Evolutionary conservation across 37 sponge, comb jelly and placozoan species (phyloP).

Genomic region (Halisarca cf. caerulea): DNA sequence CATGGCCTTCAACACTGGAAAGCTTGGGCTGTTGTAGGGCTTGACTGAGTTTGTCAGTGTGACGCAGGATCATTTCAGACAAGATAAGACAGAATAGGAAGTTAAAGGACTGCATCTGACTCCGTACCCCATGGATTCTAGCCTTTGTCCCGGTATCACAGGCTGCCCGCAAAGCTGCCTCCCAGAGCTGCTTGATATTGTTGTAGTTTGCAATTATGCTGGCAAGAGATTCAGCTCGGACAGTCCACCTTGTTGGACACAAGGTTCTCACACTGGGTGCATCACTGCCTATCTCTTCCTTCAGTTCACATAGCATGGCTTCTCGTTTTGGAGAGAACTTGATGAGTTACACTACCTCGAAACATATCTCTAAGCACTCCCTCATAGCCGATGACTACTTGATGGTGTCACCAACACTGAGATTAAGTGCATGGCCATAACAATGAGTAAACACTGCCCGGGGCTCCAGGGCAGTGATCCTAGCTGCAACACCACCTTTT

Average conservation of each 20-base stretch:
- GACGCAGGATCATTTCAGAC: constrained; percentile 63
- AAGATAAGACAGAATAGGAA: constrained; percentile 59
- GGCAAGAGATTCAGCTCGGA: constrained; percentile 55
- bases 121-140: constrained; percentile 58
- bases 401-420: too few species aligned
- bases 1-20: constrained; percentile 79
- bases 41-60: constrained; percentile 78
- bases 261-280: constrained; percentile 53
- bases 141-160: constrained; percentile 73
- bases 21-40: constrained; percentile 65
- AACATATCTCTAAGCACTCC: constrained; percentile 66
- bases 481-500: constrained; percentile 65
- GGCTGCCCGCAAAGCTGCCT: constrained; percentile 40
- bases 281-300: constrained; percentile 64
- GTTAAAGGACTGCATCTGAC: constrained; percentile 65
- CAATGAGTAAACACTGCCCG: constrained; percentile 77
- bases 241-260: constrained; percentile 78
- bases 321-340: constrained; percentile 71
- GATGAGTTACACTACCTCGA: constrained; percentile 62
- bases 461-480: constrained; percentile 57
- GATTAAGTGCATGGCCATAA: constrained; percentile 80
- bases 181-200: constrained; percentile 57
- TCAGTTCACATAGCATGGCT: constrained; percentile 51
- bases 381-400: constrained; percentile 43
- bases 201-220: constrained; percentile 66